These are phyloP conservation scores for Sesia apiformis DNA, from an alignment of 2,888 invertebrate genomes.

Conservation along the genomic window DNA sequence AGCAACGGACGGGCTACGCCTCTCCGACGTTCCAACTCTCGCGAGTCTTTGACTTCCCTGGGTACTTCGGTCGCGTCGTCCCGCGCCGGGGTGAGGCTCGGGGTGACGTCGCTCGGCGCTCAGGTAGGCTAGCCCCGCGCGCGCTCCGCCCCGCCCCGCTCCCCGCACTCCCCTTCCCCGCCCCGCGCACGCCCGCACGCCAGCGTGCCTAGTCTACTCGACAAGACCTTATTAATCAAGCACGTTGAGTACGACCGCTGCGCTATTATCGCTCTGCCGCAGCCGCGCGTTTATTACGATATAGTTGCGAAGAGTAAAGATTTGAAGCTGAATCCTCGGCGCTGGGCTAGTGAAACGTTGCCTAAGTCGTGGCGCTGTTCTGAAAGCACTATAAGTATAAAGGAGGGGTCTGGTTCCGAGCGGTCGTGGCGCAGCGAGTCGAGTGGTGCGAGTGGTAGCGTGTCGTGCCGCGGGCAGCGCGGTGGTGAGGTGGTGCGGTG, in stretches of 20 bases:
- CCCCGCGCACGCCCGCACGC: conserved; percentile 28
- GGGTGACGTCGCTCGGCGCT: conserved; percentile 78
- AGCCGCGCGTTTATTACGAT: conserved; percentile 58
- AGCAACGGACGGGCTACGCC: conserved; percentile 77
- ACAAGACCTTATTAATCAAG: conserved; percentile 59
- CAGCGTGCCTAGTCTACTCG: conserved; percentile 39
- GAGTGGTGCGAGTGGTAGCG: conserved; percentile 21
- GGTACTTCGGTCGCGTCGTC: conserved; percentile 78
- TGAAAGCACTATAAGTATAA: conserved; percentile 50
- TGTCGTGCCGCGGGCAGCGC: conserved; percentile 32
- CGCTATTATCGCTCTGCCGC: conserved; percentile 62
- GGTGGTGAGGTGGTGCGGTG: conserved; percentile 50
- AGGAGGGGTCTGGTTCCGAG: conserved; percentile 24
- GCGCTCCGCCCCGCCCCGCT: conserved; percentile 50
- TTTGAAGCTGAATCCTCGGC: conserved; percentile 44
- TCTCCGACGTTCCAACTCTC: conserved; percentile 82
- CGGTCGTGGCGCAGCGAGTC: conserved; percentile 33
- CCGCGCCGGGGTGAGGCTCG: conserved; percentile 81
- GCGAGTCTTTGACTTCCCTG: conserved; percentile 85
- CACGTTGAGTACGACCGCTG: conserved; percentile 59
- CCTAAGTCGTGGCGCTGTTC: conserved; percentile 65
- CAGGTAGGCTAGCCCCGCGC: conserved; percentile 78
- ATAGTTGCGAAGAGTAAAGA: conserved; percentile 32
- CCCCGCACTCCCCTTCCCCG: conserved; percentile 33
- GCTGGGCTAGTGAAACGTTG: conserved; percentile 56